These are phyloP conservation scores for Garrulus glandarius DNA, from an alignment of 2,797 vertebrate species.

Conservation along the genomic window DNA sequence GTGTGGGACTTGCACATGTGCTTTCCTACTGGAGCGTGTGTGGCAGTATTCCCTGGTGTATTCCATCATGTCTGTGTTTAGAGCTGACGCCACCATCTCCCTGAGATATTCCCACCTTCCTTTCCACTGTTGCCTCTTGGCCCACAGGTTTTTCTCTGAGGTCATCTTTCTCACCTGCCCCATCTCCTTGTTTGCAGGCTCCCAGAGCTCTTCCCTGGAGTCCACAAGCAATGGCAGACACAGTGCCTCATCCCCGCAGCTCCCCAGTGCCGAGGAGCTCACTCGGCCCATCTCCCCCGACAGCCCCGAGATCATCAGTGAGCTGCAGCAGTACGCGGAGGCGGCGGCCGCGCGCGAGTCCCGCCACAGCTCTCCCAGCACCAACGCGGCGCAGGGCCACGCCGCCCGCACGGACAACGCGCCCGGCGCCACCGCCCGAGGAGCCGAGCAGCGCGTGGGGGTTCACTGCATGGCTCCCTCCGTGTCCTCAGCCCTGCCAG, in stretches of 20 bases:
- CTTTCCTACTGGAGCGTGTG: not conserved
- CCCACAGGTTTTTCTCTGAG: not conserved
- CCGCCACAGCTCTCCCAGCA: slow-evolving; percentile 70
- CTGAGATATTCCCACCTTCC: not conserved
- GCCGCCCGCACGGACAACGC: slow-evolving; percentile 43
- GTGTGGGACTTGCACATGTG: rapidly evolving
- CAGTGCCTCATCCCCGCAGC: slow-evolving; percentile 87
- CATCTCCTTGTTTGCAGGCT: slow-evolving; percentile 71
- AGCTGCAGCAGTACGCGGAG: slow-evolving; percentile 88
- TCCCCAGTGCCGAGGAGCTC: slow-evolving; percentile 77
- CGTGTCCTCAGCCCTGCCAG: slow-evolving; percentile 60
- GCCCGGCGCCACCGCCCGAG: slow-evolving; percentile 55
- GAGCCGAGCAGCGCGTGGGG: slow-evolving; percentile 65
- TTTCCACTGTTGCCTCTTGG: not conserved
- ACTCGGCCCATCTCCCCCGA: slow-evolving; percentile 84
- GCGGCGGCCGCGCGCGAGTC: slow-evolving; percentile 76
- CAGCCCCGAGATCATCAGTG: slow-evolving; percentile 89
- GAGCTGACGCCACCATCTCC: not conserved
- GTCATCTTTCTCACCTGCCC: not conserved
- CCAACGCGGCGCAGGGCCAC: slow-evolving; percentile 22
- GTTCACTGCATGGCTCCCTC: slow-evolving; percentile 65
- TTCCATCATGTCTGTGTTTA: not conserved
- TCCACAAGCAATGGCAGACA: slow-evolving; percentile 86
- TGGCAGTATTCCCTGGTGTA: not conserved
- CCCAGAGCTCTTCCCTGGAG: slow-evolving; percentile 76